These are phyloP conservation scores for Myiozetetes cayanensis DNA, from an alignment of 2,113 vertebrate species.

Conservation along the genomic window DNA sequence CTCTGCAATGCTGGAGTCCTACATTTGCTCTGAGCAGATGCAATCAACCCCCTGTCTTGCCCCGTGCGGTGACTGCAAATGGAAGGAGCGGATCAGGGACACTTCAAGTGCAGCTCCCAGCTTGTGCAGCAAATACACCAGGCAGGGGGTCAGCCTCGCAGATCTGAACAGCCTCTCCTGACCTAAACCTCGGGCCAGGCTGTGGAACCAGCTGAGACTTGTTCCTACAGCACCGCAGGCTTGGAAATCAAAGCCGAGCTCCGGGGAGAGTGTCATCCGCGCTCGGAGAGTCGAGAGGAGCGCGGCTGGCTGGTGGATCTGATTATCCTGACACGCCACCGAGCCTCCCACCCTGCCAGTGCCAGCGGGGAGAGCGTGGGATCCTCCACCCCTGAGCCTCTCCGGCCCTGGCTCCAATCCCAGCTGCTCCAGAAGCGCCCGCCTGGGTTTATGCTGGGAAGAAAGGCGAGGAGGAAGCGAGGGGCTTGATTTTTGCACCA, in stretches of 20 bases:
- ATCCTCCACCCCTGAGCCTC: background rate
- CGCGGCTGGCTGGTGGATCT: background rate
- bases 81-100: background rate
- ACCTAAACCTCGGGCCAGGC: background rate
- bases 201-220: background rate
- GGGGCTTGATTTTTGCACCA: background rate
- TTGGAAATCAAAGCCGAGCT: background rate
- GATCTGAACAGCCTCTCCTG: background rate
- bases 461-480: fast-evolving
- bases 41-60: background rate
- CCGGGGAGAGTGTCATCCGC: background rate
- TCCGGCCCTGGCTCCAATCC: background rate
- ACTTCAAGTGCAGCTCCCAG: background rate
- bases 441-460: fast-evolving
- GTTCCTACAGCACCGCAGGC: background rate
- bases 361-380: fast-evolving
- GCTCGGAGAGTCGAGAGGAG: background rate
- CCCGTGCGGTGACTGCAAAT: background rate
- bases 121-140: background rate
- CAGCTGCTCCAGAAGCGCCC: background rate
- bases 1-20: background rate
- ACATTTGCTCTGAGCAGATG: background rate
- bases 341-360: background rate
- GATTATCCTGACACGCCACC: background rate
- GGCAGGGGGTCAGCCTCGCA: background rate